A percentile compares a stretch with the other conserved stretches of the same genome.
Evolutionary conservation across 2,113 vertebrate species (phyloP).

Genomic region (Sula dactylatra): DNA sequence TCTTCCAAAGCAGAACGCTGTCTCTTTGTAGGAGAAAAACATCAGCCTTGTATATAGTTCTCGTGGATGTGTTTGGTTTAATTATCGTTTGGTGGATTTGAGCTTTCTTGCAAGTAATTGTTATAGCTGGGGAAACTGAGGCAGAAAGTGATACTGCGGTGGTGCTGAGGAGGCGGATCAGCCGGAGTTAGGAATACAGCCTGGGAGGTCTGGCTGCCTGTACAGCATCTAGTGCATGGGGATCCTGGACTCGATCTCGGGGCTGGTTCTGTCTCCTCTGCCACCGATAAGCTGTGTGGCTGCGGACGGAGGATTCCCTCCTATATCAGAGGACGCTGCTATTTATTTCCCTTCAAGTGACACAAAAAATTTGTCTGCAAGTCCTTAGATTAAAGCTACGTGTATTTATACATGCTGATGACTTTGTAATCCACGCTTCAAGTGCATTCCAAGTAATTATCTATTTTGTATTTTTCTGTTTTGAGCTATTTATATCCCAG

Average conservation of each 20-base stretch:
- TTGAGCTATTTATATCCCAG: not conserved
- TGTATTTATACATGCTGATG: not conserved
- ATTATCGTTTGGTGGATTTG: not conserved
- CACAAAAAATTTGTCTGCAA: not conserved
- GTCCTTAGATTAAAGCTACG: not conserved
- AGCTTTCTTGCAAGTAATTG: not conserved
- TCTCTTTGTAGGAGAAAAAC: not conserved
- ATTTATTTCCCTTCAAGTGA: not conserved
- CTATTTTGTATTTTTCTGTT: rapidly evolving
- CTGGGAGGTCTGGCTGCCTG: not conserved
- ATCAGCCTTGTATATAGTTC: not conserved
- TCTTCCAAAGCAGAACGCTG: not conserved
- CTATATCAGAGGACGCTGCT: rapidly evolving
- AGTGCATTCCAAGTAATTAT: not conserved
- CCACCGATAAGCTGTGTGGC: rapidly evolving
- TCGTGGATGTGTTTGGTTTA: not conserved
- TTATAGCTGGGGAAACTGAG: not conserved
- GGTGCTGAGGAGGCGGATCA: not conserved
- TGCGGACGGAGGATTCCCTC: not conserved
- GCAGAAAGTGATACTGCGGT: not conserved
- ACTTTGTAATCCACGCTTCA: not conserved
- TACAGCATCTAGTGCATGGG: rapidly evolving
- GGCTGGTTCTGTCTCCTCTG: not conserved
- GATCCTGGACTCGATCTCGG: not conserved
- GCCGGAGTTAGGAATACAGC: not conserved